Conservation (phyloP, 2,797 vertebrate genomes). For the Fistularia tabacaria region DNA sequence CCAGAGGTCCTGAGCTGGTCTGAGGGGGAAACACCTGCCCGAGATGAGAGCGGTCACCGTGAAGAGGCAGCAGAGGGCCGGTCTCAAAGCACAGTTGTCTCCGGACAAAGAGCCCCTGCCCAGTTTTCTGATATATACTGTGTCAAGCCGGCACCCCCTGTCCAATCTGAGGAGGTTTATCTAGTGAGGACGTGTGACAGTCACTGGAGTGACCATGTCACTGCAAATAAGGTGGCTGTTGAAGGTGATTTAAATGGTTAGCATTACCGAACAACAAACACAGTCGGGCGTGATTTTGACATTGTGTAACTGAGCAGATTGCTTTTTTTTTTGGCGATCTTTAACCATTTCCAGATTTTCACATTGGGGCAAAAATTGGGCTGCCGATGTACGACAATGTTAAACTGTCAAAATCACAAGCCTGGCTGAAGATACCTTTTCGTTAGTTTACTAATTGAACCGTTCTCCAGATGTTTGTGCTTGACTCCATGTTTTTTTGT, state of each 20-base stretch:
- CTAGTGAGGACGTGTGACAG: constrained; percentile 59
- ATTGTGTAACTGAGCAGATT: too few relatives aligned
- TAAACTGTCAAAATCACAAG: constrained; percentile 35
- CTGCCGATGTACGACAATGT: not conserved
- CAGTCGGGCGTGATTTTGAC: constrained; percentile 12
- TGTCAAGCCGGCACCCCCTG: constrained; percentile 34
- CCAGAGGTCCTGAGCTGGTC: constrained; percentile 18
- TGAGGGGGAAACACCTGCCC: constrained; percentile 24
- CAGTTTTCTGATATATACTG: constrained; percentile 31
- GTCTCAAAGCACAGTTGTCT: constrained; percentile 15
- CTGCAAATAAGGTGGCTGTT: constrained; percentile 80
- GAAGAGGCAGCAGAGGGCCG: constrained; percentile 33
- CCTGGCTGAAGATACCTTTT: constrained; percentile 47
- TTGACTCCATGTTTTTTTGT: constrained; percentile 33
- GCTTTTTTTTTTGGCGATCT: too few relatives aligned
- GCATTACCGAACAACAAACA: constrained; percentile 67
- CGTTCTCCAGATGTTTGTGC: not conserved
- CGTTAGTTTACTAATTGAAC: constrained; percentile 53
- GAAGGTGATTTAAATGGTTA: constrained; percentile 82
- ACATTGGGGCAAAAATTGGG: too few relatives aligned
- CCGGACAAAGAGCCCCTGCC: constrained; percentile 31
- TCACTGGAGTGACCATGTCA: constrained; percentile 68
- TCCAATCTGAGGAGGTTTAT: constrained; percentile 63
- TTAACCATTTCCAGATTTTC: too few relatives aligned
- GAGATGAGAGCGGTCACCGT: constrained; percentile 22